A percentile compares a stretch with the other conserved stretches of the same genome.
Conservation (phyloP, 2,888 invertebrate genomes). For the Marronus borbonicus region DNA sequence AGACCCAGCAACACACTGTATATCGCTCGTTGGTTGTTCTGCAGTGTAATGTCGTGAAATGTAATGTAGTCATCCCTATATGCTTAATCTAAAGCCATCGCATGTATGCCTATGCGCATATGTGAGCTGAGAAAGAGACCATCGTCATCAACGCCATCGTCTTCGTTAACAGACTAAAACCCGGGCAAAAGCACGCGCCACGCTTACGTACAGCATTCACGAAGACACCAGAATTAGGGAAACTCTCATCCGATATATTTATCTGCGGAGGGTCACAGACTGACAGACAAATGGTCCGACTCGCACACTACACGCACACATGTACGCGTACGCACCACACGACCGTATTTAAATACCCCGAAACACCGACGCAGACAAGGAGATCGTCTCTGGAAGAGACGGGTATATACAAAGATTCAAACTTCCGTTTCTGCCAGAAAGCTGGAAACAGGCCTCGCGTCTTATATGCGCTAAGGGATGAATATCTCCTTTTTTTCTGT, state of each 20-base stretch:
- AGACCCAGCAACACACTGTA: neutral
- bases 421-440: slow-evolving; percentile 70
- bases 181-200: slow-evolving; percentile 63
- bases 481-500: neutral
- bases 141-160: neutral
- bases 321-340: slow-evolving; percentile 49
- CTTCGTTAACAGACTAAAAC: slow-evolving; percentile 20
- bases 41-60: too few species aligned
- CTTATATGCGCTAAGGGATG: neutral
- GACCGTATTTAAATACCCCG: neutral
- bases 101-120: slow-evolving; percentile 46
- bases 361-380: slow-evolving; percentile 2
- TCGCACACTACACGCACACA: slow-evolving; percentile 64
- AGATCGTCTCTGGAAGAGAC: slow-evolving; percentile 4
- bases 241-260: slow-evolving; percentile 65
- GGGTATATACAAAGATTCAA: slow-evolving; percentile 26
- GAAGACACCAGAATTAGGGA: slow-evolving; percentile 60
- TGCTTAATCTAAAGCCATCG: slow-evolving; percentile 13
- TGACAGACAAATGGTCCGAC: slow-evolving; percentile 69
- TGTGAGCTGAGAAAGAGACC: slow-evolving; percentile 39
- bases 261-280: slow-evolving; percentile 62
- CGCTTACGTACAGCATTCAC: slow-evolving; percentile 47
- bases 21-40: neutral
- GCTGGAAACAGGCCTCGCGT: slow-evolving; percentile 69
- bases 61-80: too few species aligned